These are phyloP conservation scores for Elysia crispata DNA, from an alignment of 2,888 invertebrate genomes.

Conservation along the genomic window DNA sequence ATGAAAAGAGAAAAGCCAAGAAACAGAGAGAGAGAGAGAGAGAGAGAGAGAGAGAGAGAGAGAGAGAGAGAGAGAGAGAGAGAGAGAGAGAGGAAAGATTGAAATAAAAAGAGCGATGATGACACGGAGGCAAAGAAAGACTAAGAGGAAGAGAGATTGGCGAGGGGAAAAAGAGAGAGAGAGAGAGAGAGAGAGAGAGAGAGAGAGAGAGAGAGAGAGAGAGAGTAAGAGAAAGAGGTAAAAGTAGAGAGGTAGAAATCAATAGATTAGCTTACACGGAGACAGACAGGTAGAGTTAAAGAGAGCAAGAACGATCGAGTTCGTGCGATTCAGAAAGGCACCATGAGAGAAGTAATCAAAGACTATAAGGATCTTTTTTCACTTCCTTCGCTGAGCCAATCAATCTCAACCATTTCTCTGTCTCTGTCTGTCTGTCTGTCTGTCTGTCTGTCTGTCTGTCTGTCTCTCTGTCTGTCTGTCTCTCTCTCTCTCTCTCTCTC, in stretches of 20 bases:
- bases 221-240: conserved; percentile 23
- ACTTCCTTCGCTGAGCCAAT: too few relatives aligned
- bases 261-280: too few relatives aligned
- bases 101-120: not conserved
- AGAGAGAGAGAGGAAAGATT: not conserved
- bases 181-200: conserved; percentile 30
- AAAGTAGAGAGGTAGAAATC: conserved; percentile 32
- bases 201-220: conserved; percentile 4
- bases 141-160: conserved; percentile 24
- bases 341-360: too few relatives aligned
- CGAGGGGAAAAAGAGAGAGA: conserved; percentile 36
- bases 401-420: too few relatives aligned
- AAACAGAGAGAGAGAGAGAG: not conserved
- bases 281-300: too few relatives aligned
- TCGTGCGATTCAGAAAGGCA: too few relatives aligned
- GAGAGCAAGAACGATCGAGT: too few relatives aligned
- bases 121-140: not conserved
- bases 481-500: conserved; percentile 25
- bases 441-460: not conserved
- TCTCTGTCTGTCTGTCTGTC: too few relatives aligned
- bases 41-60: conserved; percentile 1
- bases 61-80: conserved; percentile 31
- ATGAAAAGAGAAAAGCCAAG: too few relatives aligned
- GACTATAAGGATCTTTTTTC: too few relatives aligned
- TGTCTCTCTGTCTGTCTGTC: conserved; percentile 24